Conservation (phyloP, 2,888 invertebrate species). For the Salticus scenicus region DNA sequence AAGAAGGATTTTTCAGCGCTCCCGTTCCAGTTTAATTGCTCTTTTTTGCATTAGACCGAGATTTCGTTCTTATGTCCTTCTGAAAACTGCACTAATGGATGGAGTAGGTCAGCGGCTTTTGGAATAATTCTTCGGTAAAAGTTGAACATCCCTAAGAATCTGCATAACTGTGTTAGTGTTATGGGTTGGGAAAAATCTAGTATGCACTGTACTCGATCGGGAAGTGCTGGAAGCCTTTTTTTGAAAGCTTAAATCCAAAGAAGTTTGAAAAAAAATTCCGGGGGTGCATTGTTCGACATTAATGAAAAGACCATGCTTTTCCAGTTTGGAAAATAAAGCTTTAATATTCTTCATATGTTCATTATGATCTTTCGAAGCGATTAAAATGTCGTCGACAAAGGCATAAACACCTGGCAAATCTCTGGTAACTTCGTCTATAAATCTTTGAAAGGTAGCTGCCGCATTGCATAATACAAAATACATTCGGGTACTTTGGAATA, state of each 20-base stretch:
- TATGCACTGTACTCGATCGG: conserved; percentile 53
- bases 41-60: background rate
- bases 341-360: conserved; percentile 24
- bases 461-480: conserved; percentile 38
- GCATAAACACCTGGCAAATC: no score
- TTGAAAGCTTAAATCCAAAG: conserved; percentile 11
- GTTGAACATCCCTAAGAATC: conserved; percentile 65
- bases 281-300: conserved; percentile 40
- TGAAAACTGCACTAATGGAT: conserved; percentile 25
- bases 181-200: conserved; percentile 49
- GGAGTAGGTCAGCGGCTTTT: conserved; percentile 19
- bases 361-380: conserved; percentile 28
- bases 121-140: conserved; percentile 50
- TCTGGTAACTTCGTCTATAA: conserved; percentile 37
- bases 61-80: conserved; percentile 35
- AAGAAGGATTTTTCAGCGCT: background rate
- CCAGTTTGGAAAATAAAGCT: no score
- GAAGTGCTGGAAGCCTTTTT: conserved; percentile 34
- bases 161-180: conserved; percentile 34
- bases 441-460: conserved; percentile 33
- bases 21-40: background rate
- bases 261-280: background rate
- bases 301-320: conserved; percentile 26
- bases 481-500: no score
- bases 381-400: no score